Conservation (phyloP, 2,113 vertebrate genomes). For the Pyrgilauda ruficollis region DNA sequence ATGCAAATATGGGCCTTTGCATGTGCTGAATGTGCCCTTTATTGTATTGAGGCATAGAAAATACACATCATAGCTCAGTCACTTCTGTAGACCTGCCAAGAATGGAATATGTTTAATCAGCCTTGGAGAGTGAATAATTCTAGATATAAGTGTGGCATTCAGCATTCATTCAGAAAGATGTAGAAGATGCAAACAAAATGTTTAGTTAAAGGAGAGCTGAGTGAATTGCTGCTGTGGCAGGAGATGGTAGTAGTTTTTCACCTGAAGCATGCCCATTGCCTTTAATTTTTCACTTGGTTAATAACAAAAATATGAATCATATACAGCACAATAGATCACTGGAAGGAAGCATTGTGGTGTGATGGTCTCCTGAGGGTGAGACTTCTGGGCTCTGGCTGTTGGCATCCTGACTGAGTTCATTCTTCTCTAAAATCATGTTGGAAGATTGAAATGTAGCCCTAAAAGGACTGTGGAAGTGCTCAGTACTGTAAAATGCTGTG, state of each 20-base stretch:
- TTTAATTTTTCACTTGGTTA: conserved; percentile 5
- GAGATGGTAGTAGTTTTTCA: background rate
- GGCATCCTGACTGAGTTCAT: background rate
- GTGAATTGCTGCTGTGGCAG: background rate
- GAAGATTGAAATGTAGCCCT: background rate
- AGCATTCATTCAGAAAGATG: background rate
- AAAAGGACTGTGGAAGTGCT: background rate
- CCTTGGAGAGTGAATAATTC: conserved; percentile 24
- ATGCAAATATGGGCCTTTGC: background rate
- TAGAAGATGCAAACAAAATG: background rate
- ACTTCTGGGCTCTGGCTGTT: background rate
- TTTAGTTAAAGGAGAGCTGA: background rate
- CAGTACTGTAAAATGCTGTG: background rate
- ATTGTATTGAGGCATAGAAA: conserved; percentile 12
- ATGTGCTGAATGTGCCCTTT: background rate
- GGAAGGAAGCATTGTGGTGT: background rate
- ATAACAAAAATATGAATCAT: background rate
- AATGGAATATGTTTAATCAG: background rate
- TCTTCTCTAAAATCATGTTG: background rate
- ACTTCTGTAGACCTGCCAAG: conserved; percentile 14
- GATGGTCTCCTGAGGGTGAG: background rate
- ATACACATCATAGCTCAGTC: background rate
- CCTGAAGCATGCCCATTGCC: background rate
- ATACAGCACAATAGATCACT: background rate
- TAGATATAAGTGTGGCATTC: background rate